phyloP scores from a whole-genome alignment of 2,797 vertebrate genomes.

The Ctenochaetus hawaiiensis region DNA sequence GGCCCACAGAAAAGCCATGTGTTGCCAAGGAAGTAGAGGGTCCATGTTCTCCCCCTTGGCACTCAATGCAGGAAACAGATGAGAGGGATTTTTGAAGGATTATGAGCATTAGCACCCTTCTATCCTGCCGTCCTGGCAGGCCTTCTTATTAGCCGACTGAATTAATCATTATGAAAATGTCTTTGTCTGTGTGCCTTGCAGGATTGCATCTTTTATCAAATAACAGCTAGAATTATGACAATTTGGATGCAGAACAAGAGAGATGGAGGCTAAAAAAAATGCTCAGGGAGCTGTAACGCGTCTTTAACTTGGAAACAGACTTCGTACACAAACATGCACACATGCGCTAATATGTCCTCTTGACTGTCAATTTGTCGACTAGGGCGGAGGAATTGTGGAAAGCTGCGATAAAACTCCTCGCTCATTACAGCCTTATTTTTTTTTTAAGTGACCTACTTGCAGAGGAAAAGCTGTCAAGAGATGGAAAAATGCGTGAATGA shows the following conservation, averaged over 20 bases:
- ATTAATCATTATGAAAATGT: slow-evolving; percentile 57
- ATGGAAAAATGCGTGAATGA: slow-evolving; percentile 35
- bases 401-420: slow-evolving; percentile 28
- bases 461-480: slow-evolving; percentile 44
- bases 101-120: slow-evolving; percentile 42
- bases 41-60: slow-evolving; percentile 36
- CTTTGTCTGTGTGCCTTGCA: slow-evolving; percentile 33
- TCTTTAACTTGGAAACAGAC: slow-evolving; percentile 4
- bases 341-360: neutral
- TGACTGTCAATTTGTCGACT: slow-evolving; percentile 46
- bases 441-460: slow-evolving; percentile 71
- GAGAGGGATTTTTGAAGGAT: slow-evolving; percentile 57
- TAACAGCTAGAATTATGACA: slow-evolving; percentile 30
- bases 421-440: slow-evolving; percentile 48
- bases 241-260: slow-evolving; percentile 23
- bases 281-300: neutral
- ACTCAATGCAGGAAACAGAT: slow-evolving; percentile 52
- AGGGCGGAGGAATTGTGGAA: slow-evolving; percentile 23
- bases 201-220: slow-evolving; percentile 53
- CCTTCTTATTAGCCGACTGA: slow-evolving; percentile 52
- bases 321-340: neutral
- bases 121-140: neutral
- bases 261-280: slow-evolving; percentile 4
- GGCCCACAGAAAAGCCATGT: slow-evolving; percentile 48
- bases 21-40: slow-evolving; percentile 15